These are phyloP conservation scores for Ectobius pallidus DNA, from an alignment of 2,888 invertebrate genomes.

Conservation along the genomic window DNA sequence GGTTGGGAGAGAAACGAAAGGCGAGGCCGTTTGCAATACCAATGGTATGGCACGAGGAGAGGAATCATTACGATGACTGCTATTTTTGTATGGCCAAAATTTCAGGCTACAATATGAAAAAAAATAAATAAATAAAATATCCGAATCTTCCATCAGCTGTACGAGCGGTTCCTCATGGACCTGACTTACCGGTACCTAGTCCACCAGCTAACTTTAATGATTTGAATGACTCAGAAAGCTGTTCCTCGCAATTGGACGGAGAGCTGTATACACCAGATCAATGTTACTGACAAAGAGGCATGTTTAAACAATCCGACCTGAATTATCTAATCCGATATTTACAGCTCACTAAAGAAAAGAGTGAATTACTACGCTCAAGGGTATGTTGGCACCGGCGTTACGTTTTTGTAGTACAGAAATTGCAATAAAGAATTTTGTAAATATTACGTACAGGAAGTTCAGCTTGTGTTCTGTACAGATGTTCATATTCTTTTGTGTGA, in stretches of 20 bases:
- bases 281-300: neutral
- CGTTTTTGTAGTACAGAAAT: too few species aligned
- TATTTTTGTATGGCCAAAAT: neutral
- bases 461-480: too few species aligned
- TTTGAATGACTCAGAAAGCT: neutral
- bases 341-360: slow-evolving; percentile 2
- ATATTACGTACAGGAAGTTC: too few species aligned
- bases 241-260: neutral
- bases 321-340: neutral
- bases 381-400: too few species aligned
- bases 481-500: too few species aligned
- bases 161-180: neutral
- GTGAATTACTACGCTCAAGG: neutral
- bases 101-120: neutral
- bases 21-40: slow-evolving; percentile 1
- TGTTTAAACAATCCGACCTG: neutral
- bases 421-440: too few species aligned
- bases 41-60: neutral
- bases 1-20: neutral
- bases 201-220: neutral
- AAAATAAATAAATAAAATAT: neutral
- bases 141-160: neutral
- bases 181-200: neutral
- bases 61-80: neutral
- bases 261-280: neutral